A percentile compares a stretch with the other conserved stretches of the same genome.
Conservation (phyloP, 2,797 vertebrate genomes). For the Pseudomugil tenellus region DNA sequence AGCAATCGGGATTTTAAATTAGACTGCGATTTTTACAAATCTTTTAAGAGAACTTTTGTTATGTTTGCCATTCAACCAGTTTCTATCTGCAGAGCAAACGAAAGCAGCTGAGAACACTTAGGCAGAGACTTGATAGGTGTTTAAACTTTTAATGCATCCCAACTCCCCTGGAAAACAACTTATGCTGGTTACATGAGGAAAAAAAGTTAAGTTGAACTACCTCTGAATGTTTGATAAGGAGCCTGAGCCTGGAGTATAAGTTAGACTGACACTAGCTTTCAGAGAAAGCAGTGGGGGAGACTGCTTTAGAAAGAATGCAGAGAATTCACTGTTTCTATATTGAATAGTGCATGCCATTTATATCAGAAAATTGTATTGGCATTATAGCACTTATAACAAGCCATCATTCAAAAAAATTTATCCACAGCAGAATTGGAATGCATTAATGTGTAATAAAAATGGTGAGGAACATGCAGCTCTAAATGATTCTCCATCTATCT, state of each 20-base stretch:
- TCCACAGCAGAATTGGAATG: constrained; percentile 24
- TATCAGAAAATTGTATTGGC: constrained; percentile 34
- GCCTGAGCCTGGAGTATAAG: constrained; percentile 74
- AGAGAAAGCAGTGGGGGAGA: constrained; percentile 39
- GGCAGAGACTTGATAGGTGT: constrained; percentile 41
- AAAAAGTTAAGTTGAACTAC: constrained; percentile 56
- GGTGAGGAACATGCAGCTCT: constrained; percentile 16
- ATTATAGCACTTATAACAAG: constrained; percentile 40
- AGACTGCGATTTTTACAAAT: not conserved
- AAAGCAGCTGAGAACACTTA: constrained; percentile 45
- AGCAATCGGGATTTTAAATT: constrained; percentile 1
- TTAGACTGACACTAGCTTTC: constrained; percentile 73
- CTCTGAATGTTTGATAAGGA: constrained; percentile 82
- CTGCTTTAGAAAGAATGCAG: constrained; percentile 34
- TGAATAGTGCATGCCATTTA: constrained; percentile 33
- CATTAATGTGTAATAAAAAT: constrained; percentile 17
- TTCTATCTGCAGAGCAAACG: constrained; percentile 15
- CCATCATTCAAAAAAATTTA: constrained; percentile 23
- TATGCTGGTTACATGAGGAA: constrained; percentile 43
- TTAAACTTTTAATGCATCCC: constrained; percentile 72
- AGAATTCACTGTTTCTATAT: constrained; percentile 42
- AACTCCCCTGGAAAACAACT: constrained; percentile 62
- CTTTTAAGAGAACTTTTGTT: constrained; percentile 1
- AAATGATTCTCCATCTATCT: constrained; percentile 45
- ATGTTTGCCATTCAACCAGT: constrained; percentile 9